Evolutionary conservation across 1,140 invertebrate genomes (phyloP), one percentile per base, ranked within the genome.

Genomic region (Drosophila prosaltans): DNA sequence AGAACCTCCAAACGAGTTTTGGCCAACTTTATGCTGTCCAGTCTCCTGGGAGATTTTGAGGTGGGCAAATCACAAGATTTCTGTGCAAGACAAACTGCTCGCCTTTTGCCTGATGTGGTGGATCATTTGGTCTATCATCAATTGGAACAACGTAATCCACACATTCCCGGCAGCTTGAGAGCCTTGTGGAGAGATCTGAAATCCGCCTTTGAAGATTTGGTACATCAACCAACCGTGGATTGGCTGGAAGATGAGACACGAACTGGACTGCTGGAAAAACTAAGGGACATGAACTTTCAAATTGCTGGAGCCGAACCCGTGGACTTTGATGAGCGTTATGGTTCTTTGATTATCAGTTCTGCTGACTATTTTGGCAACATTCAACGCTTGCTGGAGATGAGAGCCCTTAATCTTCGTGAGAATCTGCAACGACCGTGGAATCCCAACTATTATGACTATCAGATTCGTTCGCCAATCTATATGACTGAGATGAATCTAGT

Each of bases 401-500:
- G 95, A 70, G 94, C 95, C 63, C 97, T 95, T 88, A 94, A 94
- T 65, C 69, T 95, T 39, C 94, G 94, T 0, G 95, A 95, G 58
- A 92, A 98, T 3, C 94, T 94, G 69, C 96, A 96, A 76, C 97
- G 97, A 90, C 92, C 98, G 4, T 95, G 96, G 74, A 97, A 96
- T 88, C 93, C 98, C 0, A 95, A 96, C 72, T 94, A 97, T 86
- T 95, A 95, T 1, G 96, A 98, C 0, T 97, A 98, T 88, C 96
- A 96, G 91, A 97, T 96, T 1, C 95, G 95, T 78, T 97, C 95
- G 94, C 95, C 96, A 26, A 98, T 99, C 97, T 99, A 99, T 92
- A 97, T 97, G 1, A 97, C 98, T 1, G 98, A 98, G 1, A 97
- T 97, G 86, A 99, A 99, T 93, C 96, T 98, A 85, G 98, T 98